Evolutionary conservation across 2,888 invertebrate species (phyloP).

Genomic region (Anagyrus pseudococci): DNA sequence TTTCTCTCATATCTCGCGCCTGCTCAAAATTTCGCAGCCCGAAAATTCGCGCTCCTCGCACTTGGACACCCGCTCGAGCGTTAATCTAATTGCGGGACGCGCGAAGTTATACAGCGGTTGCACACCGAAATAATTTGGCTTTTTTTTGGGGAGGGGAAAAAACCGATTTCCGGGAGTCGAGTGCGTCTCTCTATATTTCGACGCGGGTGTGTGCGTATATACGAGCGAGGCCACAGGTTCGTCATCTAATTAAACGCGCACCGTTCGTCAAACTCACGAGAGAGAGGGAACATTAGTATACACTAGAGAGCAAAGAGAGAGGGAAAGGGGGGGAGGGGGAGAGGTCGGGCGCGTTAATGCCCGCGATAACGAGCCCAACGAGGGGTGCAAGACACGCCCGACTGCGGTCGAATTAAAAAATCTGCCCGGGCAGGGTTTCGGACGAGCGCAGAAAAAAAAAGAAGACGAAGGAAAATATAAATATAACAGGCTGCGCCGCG

Average conservation of each 20-base stretch:
- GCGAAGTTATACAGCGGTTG: no score
- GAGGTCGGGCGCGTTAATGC: conserved; percentile 19
- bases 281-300: background rate
- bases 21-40: no score
- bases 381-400: conserved; percentile 11
- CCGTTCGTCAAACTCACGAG: background rate
- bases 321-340: no score
- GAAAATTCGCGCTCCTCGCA: no score
- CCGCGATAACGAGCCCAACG: conserved; percentile 26
- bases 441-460: background rate
- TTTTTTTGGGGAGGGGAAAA: no score
- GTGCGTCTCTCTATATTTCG: no score
- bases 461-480: background rate
- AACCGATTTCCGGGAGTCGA: no score
- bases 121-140: no score
- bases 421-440: conserved; percentile 9
- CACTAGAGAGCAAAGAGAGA: background rate
- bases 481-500: background rate
- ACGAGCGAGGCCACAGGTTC: background rate
- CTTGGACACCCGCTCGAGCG: no score
- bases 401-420: conserved; percentile 29
- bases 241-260: conserved; percentile 33
- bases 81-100: no score
- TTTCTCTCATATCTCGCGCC: no score
- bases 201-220: no score